A percentile compares a stretch with the other conserved stretches of the same genome.
phyloP scores from a whole-genome alignment of 2,113 vertebrate genomes.

The Nesoenas mayeri region DNA sequence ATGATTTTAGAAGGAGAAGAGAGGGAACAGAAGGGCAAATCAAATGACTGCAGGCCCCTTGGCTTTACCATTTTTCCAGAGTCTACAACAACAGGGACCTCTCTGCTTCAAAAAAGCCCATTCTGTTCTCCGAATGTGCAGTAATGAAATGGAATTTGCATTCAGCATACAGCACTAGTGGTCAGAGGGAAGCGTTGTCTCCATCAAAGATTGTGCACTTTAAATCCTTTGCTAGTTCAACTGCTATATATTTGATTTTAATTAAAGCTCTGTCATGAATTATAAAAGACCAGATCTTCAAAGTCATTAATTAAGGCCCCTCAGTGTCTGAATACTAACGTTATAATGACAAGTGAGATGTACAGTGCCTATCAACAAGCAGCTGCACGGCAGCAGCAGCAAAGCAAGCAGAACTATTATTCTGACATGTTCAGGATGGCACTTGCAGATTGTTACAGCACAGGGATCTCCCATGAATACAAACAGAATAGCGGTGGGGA shows the following conservation, averaged over 20 bases:
- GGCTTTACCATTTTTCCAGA: neutral
- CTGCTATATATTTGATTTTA: constrained; percentile 60
- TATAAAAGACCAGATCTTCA: constrained; percentile 67
- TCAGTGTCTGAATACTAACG: constrained; percentile 17
- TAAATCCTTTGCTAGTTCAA: constrained; percentile 65
- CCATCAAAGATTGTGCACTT: constrained; percentile 34
- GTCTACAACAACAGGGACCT: neutral
- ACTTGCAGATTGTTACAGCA: neutral
- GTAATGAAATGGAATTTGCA: constrained; percentile 44
- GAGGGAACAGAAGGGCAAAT: neutral
- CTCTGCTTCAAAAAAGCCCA: neutral
- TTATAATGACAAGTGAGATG: constrained; percentile 41
- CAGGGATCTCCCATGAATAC: neutral
- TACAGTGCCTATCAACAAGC: neutral
- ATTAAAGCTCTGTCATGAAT: constrained; percentile 71
- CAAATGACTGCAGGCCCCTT: neutral
- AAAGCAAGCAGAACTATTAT: constrained; percentile 44
- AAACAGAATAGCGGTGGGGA: neutral
- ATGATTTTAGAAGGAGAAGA: neutral
- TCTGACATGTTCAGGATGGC: neutral
- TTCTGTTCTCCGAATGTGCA: neutral
- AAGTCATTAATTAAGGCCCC: constrained; percentile 67
- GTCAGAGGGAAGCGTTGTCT: constrained; percentile 58
- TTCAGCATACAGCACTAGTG: neutral
- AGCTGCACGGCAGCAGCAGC: neutral